Conservation (phyloP, 2,113 vertebrate genomes). For the Rhinogobius similis region DNA sequence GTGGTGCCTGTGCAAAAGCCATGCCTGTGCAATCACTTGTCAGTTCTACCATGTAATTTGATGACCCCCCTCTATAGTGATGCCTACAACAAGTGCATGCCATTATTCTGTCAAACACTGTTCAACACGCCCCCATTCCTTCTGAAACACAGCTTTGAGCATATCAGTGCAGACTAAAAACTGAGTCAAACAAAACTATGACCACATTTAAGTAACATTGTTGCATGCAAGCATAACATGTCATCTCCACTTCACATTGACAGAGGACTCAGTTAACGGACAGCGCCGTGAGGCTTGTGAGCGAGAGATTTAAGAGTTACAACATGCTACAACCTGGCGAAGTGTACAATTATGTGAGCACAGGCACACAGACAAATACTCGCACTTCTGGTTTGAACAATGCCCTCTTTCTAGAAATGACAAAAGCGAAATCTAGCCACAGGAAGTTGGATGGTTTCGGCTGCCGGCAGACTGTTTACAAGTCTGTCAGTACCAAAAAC, state of each 20-base stretch:
- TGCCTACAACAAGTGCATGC: neutral
- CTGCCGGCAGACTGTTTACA: neutral
- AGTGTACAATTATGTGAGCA: constrained; percentile 39
- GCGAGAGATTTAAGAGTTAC: constrained; percentile 30
- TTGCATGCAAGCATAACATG: neutral
- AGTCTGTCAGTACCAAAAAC: neutral
- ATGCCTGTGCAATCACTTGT: neutral
- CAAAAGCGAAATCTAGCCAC: neutral
- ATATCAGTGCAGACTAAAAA: neutral
- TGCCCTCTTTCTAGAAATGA: constrained; percentile 24
- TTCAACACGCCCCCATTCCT: neutral
- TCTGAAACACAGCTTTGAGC: neutral
- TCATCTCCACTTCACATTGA: constrained; percentile 11
- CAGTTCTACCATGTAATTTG: neutral
- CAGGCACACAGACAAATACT: constrained; percentile 26
- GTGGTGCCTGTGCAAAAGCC: neutral
- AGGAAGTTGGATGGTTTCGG: constrained; percentile 14
- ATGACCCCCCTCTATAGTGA: neutral
- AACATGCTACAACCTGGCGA: constrained; percentile 63
- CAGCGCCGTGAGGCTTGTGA: constrained; percentile 49
- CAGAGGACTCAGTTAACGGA: constrained; percentile 14
- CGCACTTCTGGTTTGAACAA: constrained; percentile 16
- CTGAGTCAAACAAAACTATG: neutral
- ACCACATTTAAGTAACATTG: neutral
- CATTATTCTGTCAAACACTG: neutral